Evolutionary conservation across 2,113 vertebrate genomes (phyloP), one percentile per base, ranked within the genome.

Genomic region (Corapipo altera): DNA sequence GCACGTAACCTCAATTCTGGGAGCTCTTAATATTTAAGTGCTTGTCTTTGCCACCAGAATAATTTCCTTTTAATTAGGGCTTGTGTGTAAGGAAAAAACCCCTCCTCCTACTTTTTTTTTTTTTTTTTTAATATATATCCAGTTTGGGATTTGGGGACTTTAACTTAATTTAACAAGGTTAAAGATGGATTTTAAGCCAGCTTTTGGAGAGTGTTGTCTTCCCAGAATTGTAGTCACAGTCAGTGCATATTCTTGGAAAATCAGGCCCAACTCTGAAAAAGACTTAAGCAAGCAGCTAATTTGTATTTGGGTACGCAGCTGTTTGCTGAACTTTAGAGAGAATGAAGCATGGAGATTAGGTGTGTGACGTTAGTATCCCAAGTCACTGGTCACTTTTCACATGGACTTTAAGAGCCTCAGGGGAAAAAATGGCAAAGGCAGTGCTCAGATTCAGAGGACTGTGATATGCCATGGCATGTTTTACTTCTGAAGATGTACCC

Each of bases 21-120:
- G 58, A 75, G 66, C 88, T 93, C 71, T 95, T 93, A 93, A 82
- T 82, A 85, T 85, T 93, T 94, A 90, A 94, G 51, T 94, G 78
- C 43, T 80, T 91, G 71, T 54, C 88, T 95, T 87, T 92, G 73
- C 86, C 92, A 81, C 57, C 13, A 89, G 84, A 93, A 92, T 95
- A 71, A 87, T 94, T 91, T 77, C 24, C 24, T 89, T 92, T 84
- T 92, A 86, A 92, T 96, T 81, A 93, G 43, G 21, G 10, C 12
- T 64, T 64, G 11, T 48, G 33, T 48, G 30, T 11, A 87, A 86
- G 21, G 3, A 13, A 89, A 70, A 82, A 39, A n/a, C 23, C 6
- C 39, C 39, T 41, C 39, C 39, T 7, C 8, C 8, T 8, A n/a
- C 9, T 14, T 33, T n/a, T 44, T 41, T 16, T n/a, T 26, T 19